Evolutionary conservation across 2,888 invertebrate species (phyloP), one percentile per base, ranked within the genome.

Genomic region (Tachina fera): DNA sequence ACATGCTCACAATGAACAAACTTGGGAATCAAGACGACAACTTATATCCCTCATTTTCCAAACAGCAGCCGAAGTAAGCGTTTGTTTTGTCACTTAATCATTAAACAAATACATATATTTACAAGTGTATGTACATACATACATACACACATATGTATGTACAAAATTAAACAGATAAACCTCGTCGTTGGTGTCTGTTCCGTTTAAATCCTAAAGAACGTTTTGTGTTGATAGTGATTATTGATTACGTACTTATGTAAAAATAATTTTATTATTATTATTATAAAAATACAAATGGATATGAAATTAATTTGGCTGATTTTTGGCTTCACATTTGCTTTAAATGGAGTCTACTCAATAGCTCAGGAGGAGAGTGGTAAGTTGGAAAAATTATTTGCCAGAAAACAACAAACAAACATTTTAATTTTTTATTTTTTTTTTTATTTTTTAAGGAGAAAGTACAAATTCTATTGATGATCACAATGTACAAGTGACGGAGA

Each of bases 401-500:
- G 47, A 58, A 83, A 75, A 65, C 58, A 71, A 16, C 1, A 58
- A 47, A 10, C 13, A 51, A 16, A n/a, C 3, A 41, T 49, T 63
- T 51, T 0, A 1, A 6, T 49, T 51, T 1, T n/a, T n/a, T n/a
- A n/a, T 49, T 70, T 45, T 16, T 74, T 0, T 79, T 31, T 31
- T 6, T 5, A 31, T 31, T 31, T 0, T 31, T 31, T 5, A 5
- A 79, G 88, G 79, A 9, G 88, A 86, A 16, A 87, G 70, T 10
- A 53, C 85, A 13, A 88, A 88, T 71, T 45, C 84, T n/a, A 67
- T 89, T 47, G 90, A 91, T 53, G 89, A 90, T 63, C 91, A 92
- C 47, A 92, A 92, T 87, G 87, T 89, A n/a, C 88, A 91, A 74
- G 91, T 90, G 1, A 95, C 94, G 10, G 95, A 96, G 91, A 94